Conservation (phyloP, 2,797 vertebrate genomes). For the Brachyrhaphis roseni region DNA sequence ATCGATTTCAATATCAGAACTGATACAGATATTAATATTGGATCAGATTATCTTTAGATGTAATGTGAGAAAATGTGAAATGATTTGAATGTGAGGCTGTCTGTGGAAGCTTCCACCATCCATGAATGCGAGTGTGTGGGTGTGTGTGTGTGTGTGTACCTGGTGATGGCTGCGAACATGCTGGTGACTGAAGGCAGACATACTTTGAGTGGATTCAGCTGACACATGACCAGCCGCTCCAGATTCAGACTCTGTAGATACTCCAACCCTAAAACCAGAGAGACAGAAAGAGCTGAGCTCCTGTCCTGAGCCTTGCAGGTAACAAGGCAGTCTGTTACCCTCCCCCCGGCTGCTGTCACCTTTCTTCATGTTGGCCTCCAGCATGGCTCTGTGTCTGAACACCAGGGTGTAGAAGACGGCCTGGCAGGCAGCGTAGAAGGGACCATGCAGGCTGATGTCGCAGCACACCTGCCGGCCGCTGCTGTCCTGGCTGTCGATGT, state of each 20-base stretch:
- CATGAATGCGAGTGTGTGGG: background rate
- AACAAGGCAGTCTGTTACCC: too few relatives aligned
- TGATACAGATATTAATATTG: too few relatives aligned
- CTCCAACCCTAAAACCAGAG: conserved; percentile 81
- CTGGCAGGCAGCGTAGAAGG: conserved; percentile 93
- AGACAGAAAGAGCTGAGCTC: background rate
- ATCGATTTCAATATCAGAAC: too few relatives aligned
- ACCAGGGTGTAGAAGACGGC: conserved; percentile 91
- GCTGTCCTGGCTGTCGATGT: conserved; percentile 90
- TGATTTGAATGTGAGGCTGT: background rate
- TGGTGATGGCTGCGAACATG: conserved; percentile 95
- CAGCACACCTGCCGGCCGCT: conserved; percentile 86
- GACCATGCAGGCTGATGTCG: conserved; percentile 89
- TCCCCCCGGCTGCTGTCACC: conserved; percentile 71
- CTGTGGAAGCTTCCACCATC: background rate
- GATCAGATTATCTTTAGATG: background rate
- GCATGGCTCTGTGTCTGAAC: conserved; percentile 89
- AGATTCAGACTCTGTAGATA: conserved; percentile 94
- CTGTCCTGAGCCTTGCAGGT: too few relatives aligned
- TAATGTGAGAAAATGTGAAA: background rate
- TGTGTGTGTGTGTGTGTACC: conserved; percentile 59
- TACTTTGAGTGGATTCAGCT: conserved; percentile 94
- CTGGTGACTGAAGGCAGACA: conserved; percentile 90
- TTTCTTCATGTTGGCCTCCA: conserved; percentile 90
- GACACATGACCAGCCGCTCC: conserved; percentile 93